A percentile compares a stretch with the other conserved stretches of the same genome.
Evolutionary conservation across 2,888 invertebrate species (phyloP).

Genomic region (Argyra leucocephala): DNA sequence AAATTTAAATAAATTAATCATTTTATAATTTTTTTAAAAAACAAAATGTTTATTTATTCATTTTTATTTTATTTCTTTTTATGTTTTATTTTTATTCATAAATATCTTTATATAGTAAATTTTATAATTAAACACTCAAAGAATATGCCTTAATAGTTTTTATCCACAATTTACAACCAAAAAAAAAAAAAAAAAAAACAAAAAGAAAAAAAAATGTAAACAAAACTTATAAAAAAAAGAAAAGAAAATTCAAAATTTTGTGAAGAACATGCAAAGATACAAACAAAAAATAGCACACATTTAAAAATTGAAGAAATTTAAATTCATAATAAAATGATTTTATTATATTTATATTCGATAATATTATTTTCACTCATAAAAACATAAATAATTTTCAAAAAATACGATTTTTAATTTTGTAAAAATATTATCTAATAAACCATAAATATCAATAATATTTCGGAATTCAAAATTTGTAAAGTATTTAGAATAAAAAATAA

Average conservation of each 20-base stretch:
- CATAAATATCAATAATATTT: not conserved
- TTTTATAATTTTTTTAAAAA: not conserved
- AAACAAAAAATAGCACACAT: not conserved
- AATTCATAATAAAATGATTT: not conserved
- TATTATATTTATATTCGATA: not conserved
- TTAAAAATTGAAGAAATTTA: not conserved
- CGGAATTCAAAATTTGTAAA: not conserved
- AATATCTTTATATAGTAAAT: not conserved
- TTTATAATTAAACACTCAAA: constrained; percentile 1
- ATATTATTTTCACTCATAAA: not conserved
- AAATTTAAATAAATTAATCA: too few species aligned
- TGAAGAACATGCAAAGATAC: constrained; percentile 1
- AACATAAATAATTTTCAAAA: not conserved
- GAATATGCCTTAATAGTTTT: constrained; percentile 9
- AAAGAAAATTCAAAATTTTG: not conserved
- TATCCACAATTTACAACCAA: constrained; percentile 6
- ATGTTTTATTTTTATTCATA: constrained; percentile 7
- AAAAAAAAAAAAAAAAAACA: not conserved
- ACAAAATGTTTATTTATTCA: constrained; percentile 9
- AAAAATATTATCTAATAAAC: not conserved
- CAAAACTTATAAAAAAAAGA: not conserved
- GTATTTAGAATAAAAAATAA: not conserved
- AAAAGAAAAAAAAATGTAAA: not conserved
- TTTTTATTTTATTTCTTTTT: constrained; percentile 13
- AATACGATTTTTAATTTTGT: not conserved